A percentile compares a stretch with the other conserved stretches of the same genome.
Evolutionary conservation across 2,797 vertebrate genomes (phyloP).

Genomic region (Enteromius thamalakanensis): DNA sequence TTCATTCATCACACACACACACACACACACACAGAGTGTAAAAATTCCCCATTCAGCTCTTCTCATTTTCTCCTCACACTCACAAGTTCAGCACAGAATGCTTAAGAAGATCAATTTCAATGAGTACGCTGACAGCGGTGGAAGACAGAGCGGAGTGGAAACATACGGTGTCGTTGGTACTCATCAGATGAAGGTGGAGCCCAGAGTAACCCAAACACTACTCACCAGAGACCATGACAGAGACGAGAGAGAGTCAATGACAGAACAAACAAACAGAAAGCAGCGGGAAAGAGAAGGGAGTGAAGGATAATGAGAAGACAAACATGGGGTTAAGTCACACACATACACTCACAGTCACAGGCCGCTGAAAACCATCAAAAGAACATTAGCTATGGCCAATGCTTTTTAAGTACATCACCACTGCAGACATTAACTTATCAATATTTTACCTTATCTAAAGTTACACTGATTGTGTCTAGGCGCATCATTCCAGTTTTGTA

Average conservation of each 20-base stretch:
- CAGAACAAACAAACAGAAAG: conserved; percentile 11
- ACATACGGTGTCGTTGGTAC: background rate
- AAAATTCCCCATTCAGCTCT: conserved; percentile 21
- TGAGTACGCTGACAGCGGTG: conserved; percentile 18
- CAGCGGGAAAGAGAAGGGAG: background rate
- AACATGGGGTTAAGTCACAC: conserved; percentile 8
- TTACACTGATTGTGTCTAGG: background rate
- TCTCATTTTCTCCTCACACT: conserved; percentile 22
- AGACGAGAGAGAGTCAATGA: conserved; percentile 8
- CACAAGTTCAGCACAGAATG: conserved; percentile 10
- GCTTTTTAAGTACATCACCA: background rate
- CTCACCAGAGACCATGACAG: conserved; percentile 24
- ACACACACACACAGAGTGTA: background rate
- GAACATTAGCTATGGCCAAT: background rate
- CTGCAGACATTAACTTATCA: background rate
- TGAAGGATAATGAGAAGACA: background rate
- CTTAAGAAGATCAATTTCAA: conserved; percentile 37
- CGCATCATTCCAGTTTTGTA: background rate
- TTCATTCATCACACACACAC: conserved; percentile 27
- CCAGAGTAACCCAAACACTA: conserved; percentile 1
- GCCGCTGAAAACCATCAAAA: background rate
- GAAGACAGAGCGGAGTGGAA: conserved; percentile 34
- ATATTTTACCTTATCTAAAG: background rate
- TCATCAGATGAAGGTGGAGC: background rate
- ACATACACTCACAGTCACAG: background rate